phyloP scores from a whole-genome alignment of 2,113 vertebrate species.

The Corythornis vintsioides region DNA sequence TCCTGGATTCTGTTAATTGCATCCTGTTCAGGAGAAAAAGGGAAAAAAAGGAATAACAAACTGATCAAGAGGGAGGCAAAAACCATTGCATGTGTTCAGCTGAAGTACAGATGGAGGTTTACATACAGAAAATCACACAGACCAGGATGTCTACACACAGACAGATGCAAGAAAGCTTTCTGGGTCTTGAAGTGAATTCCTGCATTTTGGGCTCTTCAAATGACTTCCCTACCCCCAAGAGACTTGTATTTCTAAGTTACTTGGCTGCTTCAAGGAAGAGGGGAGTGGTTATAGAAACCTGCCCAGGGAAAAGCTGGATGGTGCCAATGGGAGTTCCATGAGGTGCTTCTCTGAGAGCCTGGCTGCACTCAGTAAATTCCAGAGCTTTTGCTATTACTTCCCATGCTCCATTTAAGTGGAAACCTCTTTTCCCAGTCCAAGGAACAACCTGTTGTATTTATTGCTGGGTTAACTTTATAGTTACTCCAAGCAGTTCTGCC shows the following conservation, averaged over 20 bases:
- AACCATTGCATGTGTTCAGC: background rate
- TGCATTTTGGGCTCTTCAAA: background rate
- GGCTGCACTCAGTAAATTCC: background rate
- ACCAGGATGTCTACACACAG: background rate
- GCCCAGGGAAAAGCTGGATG: background rate
- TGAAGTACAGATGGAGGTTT: background rate
- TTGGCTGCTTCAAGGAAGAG: background rate
- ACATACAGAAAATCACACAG: background rate
- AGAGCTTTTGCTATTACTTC: background rate
- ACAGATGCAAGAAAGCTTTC: background rate
- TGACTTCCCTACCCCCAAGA: too few species aligned
- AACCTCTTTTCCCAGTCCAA: background rate
- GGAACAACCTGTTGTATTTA: background rate
- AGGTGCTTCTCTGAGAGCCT: background rate
- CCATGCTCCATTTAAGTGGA: background rate
- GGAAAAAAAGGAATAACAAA: background rate
- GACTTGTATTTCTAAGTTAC: background rate
- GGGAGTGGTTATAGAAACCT: background rate
- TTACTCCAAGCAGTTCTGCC: background rate
- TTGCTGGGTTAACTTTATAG: background rate
- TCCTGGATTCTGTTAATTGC: conserved; percentile 92
- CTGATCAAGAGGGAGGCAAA: background rate
- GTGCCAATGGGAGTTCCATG: background rate
- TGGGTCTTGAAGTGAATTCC: background rate
- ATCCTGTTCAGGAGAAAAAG: conserved; percentile 74